These are phyloP conservation scores for Bombus affinis DNA, from an alignment of 1,140 invertebrate genomes.

Conservation along the genomic window DNA sequence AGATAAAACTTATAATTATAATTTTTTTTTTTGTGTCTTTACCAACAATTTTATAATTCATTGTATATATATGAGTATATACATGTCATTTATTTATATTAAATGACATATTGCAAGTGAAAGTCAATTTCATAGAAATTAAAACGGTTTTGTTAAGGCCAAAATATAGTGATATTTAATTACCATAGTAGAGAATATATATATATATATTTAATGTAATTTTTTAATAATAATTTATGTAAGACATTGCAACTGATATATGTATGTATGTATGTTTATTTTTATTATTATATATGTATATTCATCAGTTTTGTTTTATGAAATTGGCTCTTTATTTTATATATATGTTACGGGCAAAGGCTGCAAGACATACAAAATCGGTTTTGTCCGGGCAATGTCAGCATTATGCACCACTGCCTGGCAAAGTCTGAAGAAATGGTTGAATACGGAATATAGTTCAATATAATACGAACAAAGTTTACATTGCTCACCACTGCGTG, in stretches of 20 bases:
- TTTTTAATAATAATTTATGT: slow-evolving; percentile 34
- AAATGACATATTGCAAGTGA: slow-evolving; percentile 9
- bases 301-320: not conserved
- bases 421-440: too few relatives aligned
- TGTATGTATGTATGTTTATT: slow-evolving; percentile 5
- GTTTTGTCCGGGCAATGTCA: too few relatives aligned
- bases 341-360: not conserved
- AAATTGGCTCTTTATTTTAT: slow-evolving; percentile 38
- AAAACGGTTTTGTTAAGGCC: not conserved
- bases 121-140: slow-evolving; percentile 20
- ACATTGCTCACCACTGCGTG: too few relatives aligned
- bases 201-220: not conserved
- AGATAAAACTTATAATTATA: not conserved
- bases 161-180: slow-evolving; percentile 16
- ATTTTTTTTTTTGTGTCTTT: not conserved
- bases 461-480: too few relatives aligned
- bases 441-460: too few relatives aligned
- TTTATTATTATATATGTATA: slow-evolving; percentile 10
- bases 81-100: slow-evolving; percentile 47
- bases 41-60: slow-evolving; percentile 6
- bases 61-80: not conserved
- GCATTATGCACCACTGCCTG: too few relatives aligned
- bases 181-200: not conserved
- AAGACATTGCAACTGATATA: slow-evolving; percentile 17
- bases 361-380: too few relatives aligned